Evolutionary conservation across 1,140 invertebrate species (phyloP).

Genomic region (Aphelinus certus): DNA sequence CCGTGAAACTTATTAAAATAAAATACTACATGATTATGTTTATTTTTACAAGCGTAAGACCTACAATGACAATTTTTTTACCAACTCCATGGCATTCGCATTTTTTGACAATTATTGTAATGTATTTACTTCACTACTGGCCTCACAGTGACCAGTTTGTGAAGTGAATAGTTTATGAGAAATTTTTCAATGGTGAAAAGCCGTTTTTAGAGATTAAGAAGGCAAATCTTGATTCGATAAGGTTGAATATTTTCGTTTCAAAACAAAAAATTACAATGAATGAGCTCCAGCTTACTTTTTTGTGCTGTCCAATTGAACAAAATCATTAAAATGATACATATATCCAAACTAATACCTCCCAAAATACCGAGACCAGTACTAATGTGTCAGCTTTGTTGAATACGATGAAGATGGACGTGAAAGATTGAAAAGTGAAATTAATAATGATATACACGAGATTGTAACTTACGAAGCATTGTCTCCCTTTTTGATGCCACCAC

Average conservation of each 20-base stretch:
- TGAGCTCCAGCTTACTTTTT: too few species aligned
- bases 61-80: background rate
- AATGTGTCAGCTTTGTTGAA: background rate
- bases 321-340: background rate
- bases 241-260: too few species aligned
- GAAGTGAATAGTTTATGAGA: too few species aligned
- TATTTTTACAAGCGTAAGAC: background rate
- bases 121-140: background rate
- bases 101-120: too few species aligned
- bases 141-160: background rate
- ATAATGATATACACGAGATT: background rate
- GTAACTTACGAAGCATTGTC: conserved; percentile 29
- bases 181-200: too few species aligned
- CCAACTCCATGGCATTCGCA: background rate
- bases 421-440: background rate
- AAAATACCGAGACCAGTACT: background rate
- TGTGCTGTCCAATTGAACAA: background rate
- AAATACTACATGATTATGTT: conserved; percentile 11
- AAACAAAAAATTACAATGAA: too few species aligned
- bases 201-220: too few species aligned
- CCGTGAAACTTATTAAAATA: background rate
- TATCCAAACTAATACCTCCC: background rate
- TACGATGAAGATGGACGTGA: background rate
- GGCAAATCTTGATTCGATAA: too few species aligned
- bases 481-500: conserved; percentile 84